phyloP scores from a whole-genome alignment of 2,888 invertebrate genomes.

The Drosophila birchii region DNA sequence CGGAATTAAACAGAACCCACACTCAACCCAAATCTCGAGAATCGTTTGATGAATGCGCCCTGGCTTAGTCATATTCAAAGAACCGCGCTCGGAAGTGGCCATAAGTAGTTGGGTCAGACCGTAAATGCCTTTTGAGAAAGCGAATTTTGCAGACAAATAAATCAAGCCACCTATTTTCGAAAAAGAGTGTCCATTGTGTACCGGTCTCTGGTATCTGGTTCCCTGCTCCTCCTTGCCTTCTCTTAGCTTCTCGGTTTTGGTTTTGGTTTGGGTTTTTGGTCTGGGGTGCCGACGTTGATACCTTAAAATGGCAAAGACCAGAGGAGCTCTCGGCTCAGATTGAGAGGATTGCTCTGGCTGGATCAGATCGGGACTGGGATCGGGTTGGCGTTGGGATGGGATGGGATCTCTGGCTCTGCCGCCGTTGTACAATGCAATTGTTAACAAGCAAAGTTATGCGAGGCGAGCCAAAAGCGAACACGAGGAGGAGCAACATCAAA shows the following conservation, averaged over 20 bases:
- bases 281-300: constrained; percentile 67
- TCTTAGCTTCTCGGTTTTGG: constrained; percentile 18
- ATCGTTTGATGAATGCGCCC: constrained; percentile 36
- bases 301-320: constrained; percentile 70
- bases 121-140: constrained; percentile 77
- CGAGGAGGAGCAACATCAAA: constrained; percentile 54
- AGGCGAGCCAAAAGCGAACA: constrained; percentile 58
- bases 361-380: constrained; percentile 21
- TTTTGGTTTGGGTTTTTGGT: constrained; percentile 40
- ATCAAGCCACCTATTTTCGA: constrained; percentile 81
- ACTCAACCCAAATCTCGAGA: constrained; percentile 9
- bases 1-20: constrained; percentile 30
- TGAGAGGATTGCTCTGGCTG: constrained; percentile 60
- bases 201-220: constrained; percentile 40
- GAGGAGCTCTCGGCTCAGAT: constrained; percentile 56
- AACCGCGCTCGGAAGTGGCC: constrained; percentile 58
- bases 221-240: constrained; percentile 7
- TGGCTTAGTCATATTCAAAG: constrained; percentile 68
- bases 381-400: constrained; percentile 15
- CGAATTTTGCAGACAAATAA: constrained; percentile 82
- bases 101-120: constrained; percentile 66
- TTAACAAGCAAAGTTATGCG: constrained; percentile 81
- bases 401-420: constrained; percentile 27
- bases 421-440: constrained; percentile 80
- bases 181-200: constrained; percentile 75